Base-by-base conservation (phyloP, 2,888 invertebrate genomes). In the Ophion obscuratus region DNA sequence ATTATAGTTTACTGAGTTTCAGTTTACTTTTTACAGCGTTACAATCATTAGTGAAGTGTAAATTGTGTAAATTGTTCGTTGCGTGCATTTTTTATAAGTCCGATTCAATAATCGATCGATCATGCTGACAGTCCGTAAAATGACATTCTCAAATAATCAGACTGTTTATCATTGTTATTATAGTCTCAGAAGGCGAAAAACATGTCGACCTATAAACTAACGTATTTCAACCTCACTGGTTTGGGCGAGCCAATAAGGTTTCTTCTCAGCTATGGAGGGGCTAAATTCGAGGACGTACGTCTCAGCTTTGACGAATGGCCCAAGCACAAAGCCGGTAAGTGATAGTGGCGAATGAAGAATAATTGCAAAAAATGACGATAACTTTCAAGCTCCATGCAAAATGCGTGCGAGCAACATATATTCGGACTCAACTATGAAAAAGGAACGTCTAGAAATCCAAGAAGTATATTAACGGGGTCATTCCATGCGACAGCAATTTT, bases 161-260 rank as follows among this genome's bases (percentile, higher is more conserved):
- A 17, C 20, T 53, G 14, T 53, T 14, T 47, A 9, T 14, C 3
- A 7, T 27, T 47, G 36, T 74, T 47, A 44, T 27, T 27, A 24
- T 62, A 74, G 62, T 20, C 5, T 64, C 6, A 44, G 31, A 64
- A 47, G 10, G 7, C 5, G 17, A 17, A 36, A 66, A 66, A 7
- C 24, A 92, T 92, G 92, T 68, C 92, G 74, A 89, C 73, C 9
- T 94, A 94, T 89, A 94, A 94, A 83, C 87, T 95, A 59, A 94
- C 92, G 14, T 95, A 95, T 85, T 94, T 95, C 88, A 93, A 94
- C 84, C 44, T 93, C 36, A 94, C 92, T 86, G 94, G 94, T 24
- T 89, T 94, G 75, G 94, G 90, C 10, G 95, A 95, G 84, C 91
- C 94, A 20, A 91, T 94, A 44, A 91, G 95, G 11, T 92, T 90